Base-by-base conservation (phyloP, 2,113 vertebrate species). In the Spheniscus mendiculus region DNA sequence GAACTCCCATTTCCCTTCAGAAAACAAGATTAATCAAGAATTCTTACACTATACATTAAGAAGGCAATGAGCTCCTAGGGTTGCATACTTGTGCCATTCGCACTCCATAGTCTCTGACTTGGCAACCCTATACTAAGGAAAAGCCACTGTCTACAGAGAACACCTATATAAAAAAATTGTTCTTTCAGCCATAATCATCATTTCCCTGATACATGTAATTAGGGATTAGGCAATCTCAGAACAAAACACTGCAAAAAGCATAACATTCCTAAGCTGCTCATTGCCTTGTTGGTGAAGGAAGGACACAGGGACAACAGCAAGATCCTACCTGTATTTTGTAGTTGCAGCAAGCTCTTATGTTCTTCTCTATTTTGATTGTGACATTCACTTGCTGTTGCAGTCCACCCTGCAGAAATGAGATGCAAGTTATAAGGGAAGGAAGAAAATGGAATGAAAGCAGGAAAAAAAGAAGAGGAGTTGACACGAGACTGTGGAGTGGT, bases 301-400 rank as follows among this genome's bases (percentile, higher is more conserved):
- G 59, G 29, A 40, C 38, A 84, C 2, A 27, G 36, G 47, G 23
- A 82, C 26, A 80, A 40, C 13, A 42, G 15, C 2, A 25, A 40
- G n/a, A 63, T 47, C 90, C 14, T 81, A 98, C 98, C 98, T 98
- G 95, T 40, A 98, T 71, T 47, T 5, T 50, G 67, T 98, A 98
- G 27, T 1, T 89, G 90, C 98, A 98, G 90, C 98, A 98, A 93
- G 82, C 85, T 40, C 34, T 78, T 11, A 56, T 40, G 45, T 83
- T 92, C 22, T 42, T 76, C 26, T 98, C 94, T 10, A 98, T 58
- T 72, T 40, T 58, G 79, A 98, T 14, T 1, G 96, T 98, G 92
- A 98, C 40, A 6, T 97, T 98, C 62, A 78, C 61, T 42, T 91
- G 93, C 83, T 92, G 95, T 38, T 89, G 97, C 9, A 89, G 55